Evolutionary conservation across 2,113 vertebrate species (phyloP).

Genomic region (Hyla sarda): DNA sequence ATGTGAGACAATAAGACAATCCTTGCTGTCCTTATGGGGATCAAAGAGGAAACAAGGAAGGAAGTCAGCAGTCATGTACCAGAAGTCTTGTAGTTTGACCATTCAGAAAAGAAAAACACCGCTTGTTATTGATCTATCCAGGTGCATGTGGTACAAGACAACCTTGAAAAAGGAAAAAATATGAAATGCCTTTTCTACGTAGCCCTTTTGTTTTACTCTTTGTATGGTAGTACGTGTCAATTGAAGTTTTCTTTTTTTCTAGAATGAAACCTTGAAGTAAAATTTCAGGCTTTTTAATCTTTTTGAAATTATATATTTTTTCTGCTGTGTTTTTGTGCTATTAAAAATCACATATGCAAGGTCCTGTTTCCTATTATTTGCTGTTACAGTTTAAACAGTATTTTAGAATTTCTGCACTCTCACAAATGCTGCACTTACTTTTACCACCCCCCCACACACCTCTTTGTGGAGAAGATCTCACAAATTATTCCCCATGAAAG

Average conservation of each 20-base stretch:
- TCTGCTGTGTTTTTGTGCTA: not conserved
- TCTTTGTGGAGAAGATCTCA: not conserved
- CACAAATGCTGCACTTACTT: not conserved
- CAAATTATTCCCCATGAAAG: slow-evolving; percentile 18
- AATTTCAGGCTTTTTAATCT: not conserved
- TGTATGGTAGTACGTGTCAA: not conserved
- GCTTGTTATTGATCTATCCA: not conserved
- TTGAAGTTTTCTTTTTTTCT: not conserved
- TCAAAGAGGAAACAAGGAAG: slow-evolving; percentile 4
- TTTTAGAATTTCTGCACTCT: not conserved
- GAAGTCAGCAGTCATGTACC: not conserved
- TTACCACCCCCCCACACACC: not conserved
- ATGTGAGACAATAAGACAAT: not conserved
- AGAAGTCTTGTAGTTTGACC: not conserved
- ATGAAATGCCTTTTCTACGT: not conserved
- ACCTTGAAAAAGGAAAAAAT: not conserved
- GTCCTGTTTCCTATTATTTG: not conserved
- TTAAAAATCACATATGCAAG: not conserved
- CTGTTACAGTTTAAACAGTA: not conserved
- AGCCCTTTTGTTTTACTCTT: not conserved
- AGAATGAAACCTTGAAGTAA: too few species aligned
- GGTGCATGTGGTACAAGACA: not conserved
- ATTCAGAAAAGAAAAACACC: not conserved
- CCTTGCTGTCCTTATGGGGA: not conserved
- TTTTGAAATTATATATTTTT: too few species aligned